Evolutionary conservation across 2,888 invertebrate species (phyloP).

Genomic region (Thymelicus sylvestris): DNA sequence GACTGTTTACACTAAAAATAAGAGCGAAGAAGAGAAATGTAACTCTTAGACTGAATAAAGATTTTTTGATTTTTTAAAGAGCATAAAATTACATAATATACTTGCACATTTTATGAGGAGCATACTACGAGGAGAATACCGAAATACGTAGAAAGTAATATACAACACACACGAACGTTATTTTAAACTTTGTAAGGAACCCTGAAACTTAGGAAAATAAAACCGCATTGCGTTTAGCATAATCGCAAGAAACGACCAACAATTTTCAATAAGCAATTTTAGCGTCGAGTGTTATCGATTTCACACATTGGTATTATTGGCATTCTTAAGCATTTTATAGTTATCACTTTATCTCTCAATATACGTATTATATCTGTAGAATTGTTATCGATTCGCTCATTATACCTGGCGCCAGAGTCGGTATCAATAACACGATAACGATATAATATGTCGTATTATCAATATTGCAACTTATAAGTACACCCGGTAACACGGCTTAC

Average conservation of each 20-base stretch:
- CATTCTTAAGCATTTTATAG: slow-evolving; percentile 43
- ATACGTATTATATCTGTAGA: slow-evolving; percentile 45
- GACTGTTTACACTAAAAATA: too few species aligned
- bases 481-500: slow-evolving; percentile 28
- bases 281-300: slow-evolving; percentile 23
- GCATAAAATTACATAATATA: too few species aligned
- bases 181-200: neutral
- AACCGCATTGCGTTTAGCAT: neutral
- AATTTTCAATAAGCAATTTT: slow-evolving; percentile 24
- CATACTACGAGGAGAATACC: too few species aligned
- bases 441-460: slow-evolving; percentile 28
- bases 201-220: neutral
- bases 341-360: slow-evolving; percentile 49
- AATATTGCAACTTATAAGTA: slow-evolving; percentile 44
- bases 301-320: slow-evolving; percentile 40
- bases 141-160: too few species aligned
- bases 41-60: too few species aligned
- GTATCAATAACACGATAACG: slow-evolving; percentile 46
- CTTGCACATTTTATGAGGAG: too few species aligned
- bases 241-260: slow-evolving; percentile 9
- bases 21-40: too few species aligned
- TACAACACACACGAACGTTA: neutral
- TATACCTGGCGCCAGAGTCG: slow-evolving; percentile 55
- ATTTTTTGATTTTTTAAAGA: too few species aligned
- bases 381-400: slow-evolving; percentile 51